Percentiles rank a stretch among this genome's conserved stretches.
Evolutionary conservation across 1,140 invertebrate genomes (phyloP).

Genomic region (Cryptotermes secundus): DNA sequence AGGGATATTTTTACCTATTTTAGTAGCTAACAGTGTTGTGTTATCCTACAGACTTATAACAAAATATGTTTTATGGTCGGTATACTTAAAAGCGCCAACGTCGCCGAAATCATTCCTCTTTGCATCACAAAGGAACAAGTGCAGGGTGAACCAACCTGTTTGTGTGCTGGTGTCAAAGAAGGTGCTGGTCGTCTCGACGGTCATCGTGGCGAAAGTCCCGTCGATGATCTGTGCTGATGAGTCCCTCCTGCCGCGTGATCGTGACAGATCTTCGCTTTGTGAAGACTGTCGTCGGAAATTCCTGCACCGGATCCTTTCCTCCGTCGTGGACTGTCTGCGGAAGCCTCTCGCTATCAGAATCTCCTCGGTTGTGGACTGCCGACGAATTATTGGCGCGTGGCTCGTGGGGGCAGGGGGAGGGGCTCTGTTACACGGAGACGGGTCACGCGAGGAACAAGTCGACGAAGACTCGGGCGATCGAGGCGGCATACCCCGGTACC

Average conservation of each 20-base stretch:
- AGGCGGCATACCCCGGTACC: conserved; percentile 51
- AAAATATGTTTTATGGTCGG: no score
- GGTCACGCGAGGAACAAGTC: conserved; percentile 67
- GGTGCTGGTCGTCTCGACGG: conserved; percentile 85
- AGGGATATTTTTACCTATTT: no score
- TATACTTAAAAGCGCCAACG: no score
- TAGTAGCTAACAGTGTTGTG: no score
- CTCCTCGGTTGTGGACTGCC: conserved; percentile 89
- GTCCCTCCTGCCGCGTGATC: conserved; percentile 76
- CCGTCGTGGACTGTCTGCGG: conserved; percentile 83
- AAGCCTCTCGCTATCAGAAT: conserved; percentile 88
- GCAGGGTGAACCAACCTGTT: conserved; percentile 67
- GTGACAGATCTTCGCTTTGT: conserved; percentile 44
- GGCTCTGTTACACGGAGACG: conserved; percentile 43
- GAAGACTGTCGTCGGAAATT: conserved; percentile 66
- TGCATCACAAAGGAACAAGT: no score
- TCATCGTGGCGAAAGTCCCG: conserved; percentile 90
- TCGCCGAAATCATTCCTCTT: no score
- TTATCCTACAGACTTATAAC: no score
- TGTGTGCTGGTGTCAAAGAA: conserved; percentile 91
- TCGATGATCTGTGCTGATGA: conserved; percentile 88
- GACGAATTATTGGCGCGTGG: conserved; percentile 69
- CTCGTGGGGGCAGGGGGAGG: conserved; percentile 41
- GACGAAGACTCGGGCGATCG: conserved; percentile 69
- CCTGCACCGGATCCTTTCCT: conserved; percentile 87